phyloP scores from a whole-genome alignment of 2,888 invertebrate species.

The Phragmatobia fuliginosa region DNA sequence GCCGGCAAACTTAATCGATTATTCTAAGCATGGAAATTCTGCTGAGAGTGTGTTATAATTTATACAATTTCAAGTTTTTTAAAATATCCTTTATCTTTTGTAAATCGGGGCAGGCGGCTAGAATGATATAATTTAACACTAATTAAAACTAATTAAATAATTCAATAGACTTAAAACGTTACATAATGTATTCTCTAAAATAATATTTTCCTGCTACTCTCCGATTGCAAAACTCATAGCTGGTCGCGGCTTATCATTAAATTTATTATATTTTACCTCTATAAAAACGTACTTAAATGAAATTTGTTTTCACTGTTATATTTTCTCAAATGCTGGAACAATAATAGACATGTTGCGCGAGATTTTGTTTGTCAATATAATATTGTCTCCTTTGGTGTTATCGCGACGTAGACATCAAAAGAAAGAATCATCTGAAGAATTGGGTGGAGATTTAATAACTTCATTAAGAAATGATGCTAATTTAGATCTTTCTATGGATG shows the following conservation, averaged over 20 bases:
- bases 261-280: conserved; percentile 61
- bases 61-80: too few species aligned
- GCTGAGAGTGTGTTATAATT: too few species aligned
- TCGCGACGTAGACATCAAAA: conserved; percentile 27
- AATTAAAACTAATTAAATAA: too few species aligned
- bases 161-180: conserved; percentile 11
- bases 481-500: conserved; percentile 74
- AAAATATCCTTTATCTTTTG: too few species aligned
- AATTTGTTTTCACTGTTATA: conserved; percentile 31
- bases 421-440: conserved; percentile 43
- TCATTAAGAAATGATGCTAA: conserved; percentile 70
- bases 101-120: too few species aligned
- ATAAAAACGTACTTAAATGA: conserved; percentile 62
- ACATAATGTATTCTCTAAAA: conserved; percentile 32
- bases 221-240: conserved; percentile 56
- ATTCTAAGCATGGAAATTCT: too few species aligned
- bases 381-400: conserved; percentile 44
- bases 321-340: conserved; percentile 42
- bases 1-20: too few species aligned
- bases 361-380: conserved; percentile 55
- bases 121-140: too few species aligned
- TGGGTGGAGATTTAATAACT: conserved; percentile 59
- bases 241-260: conserved; percentile 64
- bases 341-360: conserved; percentile 62
- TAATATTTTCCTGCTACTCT: conserved; percentile 43